phyloP scores from a whole-genome alignment of 2,888 invertebrate species.

The Pseudococcus longispinus region DNA sequence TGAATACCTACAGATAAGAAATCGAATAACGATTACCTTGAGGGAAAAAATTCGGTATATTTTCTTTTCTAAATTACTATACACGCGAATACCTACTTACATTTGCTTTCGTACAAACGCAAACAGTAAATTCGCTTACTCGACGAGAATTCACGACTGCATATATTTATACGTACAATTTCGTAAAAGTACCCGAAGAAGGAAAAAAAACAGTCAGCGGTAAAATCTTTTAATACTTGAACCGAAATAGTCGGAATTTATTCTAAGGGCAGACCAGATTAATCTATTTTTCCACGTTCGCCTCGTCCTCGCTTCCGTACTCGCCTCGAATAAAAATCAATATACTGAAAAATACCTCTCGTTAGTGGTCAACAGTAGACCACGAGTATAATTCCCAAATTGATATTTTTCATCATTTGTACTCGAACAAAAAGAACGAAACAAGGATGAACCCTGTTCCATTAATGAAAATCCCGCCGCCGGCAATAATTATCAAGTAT shows the following conservation, averaged over 20 bases:
- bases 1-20: background rate
- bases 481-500: constrained; percentile 10
- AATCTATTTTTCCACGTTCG: constrained; percentile 4
- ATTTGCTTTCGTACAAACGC: background rate
- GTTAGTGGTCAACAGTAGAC: background rate
- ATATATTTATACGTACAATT: background rate
- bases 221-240: background rate
- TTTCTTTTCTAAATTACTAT: background rate
- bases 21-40: background rate
- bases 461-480: constrained; percentile 15
- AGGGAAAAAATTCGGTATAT: background rate
- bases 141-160: background rate
- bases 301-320: background rate
- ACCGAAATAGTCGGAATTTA: constrained; percentile 3
- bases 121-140: background rate
- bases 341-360: constrained; percentile 18
- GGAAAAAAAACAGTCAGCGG: background rate
- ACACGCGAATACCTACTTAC: background rate
- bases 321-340: background rate
- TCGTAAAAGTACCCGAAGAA: background rate
- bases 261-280: background rate
- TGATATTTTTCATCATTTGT: constrained; percentile 23
- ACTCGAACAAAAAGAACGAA: constrained; percentile 10
- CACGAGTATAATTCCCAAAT: constrained; percentile 12
- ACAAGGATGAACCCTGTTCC: background rate